phyloP scores from a whole-genome alignment of 2,113 vertebrate genomes.

The Glaucomys volans region DNA sequence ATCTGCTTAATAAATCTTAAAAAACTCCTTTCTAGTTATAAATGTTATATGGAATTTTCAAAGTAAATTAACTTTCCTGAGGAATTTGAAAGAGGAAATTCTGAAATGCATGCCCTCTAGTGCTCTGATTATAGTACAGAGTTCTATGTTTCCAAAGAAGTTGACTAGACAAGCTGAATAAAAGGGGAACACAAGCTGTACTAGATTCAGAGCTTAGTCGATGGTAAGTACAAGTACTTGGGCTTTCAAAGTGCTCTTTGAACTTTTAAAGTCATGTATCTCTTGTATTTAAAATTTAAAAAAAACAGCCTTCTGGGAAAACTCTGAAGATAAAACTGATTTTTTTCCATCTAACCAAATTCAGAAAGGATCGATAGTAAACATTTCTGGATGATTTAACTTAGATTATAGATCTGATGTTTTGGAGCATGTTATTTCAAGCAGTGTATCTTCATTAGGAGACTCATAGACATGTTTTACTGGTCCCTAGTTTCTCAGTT shows the following conservation, averaged over 20 bases:
- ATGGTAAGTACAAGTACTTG: not conserved
- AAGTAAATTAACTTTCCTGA: not conserved
- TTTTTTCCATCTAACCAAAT: not conserved
- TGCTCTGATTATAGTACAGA: not conserved
- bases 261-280: not conserved
- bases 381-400: constrained; percentile 37
- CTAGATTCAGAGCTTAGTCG: not conserved
- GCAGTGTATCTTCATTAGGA: constrained; percentile 48
- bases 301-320: not conserved
- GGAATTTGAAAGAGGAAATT: not conserved
- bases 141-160: not conserved
- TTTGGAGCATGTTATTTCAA: constrained; percentile 56
- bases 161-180: not conserved
- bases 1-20: not conserved
- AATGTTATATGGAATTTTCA: not conserved
- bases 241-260: not conserved
- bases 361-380: not conserved
- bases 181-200: not conserved
- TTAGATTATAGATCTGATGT: constrained; percentile 8
- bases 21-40: not conserved
- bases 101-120: not conserved
- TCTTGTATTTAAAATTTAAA: constrained; percentile 35
- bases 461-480: constrained; percentile 30
- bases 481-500: constrained; percentile 16
- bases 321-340: constrained; percentile 1